phyloP scores from a whole-genome alignment of 2,113 vertebrate genomes.

The Apus apus region DNA sequence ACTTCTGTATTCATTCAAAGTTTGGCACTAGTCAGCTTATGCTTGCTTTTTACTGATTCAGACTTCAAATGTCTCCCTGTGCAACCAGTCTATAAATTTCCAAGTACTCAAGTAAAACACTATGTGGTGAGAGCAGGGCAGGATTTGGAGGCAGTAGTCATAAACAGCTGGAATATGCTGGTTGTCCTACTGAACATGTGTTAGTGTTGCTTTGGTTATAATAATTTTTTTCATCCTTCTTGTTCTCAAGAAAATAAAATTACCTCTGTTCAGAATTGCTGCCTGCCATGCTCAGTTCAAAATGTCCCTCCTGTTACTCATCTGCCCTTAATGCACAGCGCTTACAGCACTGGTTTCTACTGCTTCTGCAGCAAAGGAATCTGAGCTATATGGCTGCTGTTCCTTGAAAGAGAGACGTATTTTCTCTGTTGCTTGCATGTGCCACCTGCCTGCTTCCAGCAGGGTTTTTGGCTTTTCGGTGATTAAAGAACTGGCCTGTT shows the following conservation, averaged over 20 bases:
- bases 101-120: neutral
- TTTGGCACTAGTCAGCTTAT: neutral
- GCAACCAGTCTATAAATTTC: neutral
- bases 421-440: neutral
- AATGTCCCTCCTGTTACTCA: neutral
- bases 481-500: neutral
- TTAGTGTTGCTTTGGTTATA: neutral
- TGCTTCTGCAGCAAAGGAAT: neutral
- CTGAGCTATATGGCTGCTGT: neutral
- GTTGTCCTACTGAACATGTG: neutral
- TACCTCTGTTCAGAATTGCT: neutral
- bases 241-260: conserved; percentile 4
- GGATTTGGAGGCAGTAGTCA: neutral
- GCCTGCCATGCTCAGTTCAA: neutral
- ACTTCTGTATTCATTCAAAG: neutral
- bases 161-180: neutral
- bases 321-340: neutral
- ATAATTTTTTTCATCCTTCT: neutral
- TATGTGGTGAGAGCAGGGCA: neutral
- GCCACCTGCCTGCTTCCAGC: neutral
- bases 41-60: neutral
- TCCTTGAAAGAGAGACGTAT: neutral
- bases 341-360: neutral
- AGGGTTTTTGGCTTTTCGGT: neutral
- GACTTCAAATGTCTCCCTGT: neutral